A percentile compares a stretch with the other conserved stretches of the same genome.
These are phyloP conservation scores for Caenorhabditis inopinata DNA, from an alignment of 1,140 invertebrate species.

Conservation along the genomic window DNA sequence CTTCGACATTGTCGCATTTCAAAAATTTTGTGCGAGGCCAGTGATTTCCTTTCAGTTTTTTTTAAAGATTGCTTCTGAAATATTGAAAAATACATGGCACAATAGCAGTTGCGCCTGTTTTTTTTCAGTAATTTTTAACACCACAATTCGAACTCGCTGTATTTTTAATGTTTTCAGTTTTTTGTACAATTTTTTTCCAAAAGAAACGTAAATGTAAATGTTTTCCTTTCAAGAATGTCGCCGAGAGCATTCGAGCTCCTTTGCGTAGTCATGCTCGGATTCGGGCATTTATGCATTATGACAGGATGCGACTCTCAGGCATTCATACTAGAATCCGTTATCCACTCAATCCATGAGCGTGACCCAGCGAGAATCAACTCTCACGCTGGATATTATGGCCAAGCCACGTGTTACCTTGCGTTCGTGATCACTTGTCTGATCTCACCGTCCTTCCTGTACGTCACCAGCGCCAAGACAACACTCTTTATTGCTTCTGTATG, in stretches of 20 bases:
- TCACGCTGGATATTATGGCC: slow-evolving; percentile 40
- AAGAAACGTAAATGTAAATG: too few species aligned
- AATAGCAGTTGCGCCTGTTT: too few species aligned
- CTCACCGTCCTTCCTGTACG: neutral
- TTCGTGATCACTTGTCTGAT: slow-evolving; percentile 32
- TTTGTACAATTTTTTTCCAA: too few species aligned
- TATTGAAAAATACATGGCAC: too few species aligned
- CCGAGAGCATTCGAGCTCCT: slow-evolving; percentile 18
- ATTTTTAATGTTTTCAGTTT: too few species aligned
- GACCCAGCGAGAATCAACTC: slow-evolving; percentile 24
- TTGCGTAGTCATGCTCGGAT: slow-evolving; percentile 20
- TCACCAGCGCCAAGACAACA: slow-evolving; percentile 29
- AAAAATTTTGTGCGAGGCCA: too few species aligned
- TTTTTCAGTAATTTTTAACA: too few species aligned
- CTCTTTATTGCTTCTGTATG: slow-evolving; percentile 5
- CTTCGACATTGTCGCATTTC: too few species aligned
- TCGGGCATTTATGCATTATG: slow-evolving; percentile 37
- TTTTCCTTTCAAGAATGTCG: neutral
- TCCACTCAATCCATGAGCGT: slow-evolving; percentile 38
- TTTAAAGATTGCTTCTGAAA: too few species aligned
- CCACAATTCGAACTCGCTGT: too few species aligned
- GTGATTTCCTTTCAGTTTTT: too few species aligned
- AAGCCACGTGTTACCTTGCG: slow-evolving; percentile 21
- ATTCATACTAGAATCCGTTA: slow-evolving; percentile 36
- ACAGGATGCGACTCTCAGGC: slow-evolving; percentile 33